phyloP scores from a whole-genome alignment of 2,797 vertebrate genomes.

The Falco concolor region DNA sequence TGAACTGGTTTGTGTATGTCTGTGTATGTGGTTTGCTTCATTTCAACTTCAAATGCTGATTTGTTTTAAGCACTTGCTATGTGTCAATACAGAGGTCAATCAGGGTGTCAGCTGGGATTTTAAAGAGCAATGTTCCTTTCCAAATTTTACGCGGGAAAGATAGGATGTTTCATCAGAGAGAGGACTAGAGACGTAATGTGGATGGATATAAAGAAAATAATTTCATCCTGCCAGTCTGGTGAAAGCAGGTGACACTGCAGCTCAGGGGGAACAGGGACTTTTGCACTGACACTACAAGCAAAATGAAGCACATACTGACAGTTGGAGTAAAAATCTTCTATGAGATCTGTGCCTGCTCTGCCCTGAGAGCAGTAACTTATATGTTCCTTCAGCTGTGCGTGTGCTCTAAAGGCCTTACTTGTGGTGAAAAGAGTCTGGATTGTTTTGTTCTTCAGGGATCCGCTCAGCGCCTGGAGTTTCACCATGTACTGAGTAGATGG shows the following conservation, averaged over 20 bases:
- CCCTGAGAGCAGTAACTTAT: not conserved
- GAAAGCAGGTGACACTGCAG: not conserved
- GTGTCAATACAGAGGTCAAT: not conserved
- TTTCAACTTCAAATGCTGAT: not conserved
- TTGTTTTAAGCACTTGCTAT: not conserved
- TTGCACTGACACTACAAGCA: not conserved
- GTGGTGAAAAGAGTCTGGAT: constrained; percentile 86
- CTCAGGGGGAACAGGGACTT: not conserved
- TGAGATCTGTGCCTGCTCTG: not conserved
- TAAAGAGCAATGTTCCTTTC: not conserved
- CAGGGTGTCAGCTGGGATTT: not conserved
- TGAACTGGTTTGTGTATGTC: not conserved
- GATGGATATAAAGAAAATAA: not conserved
- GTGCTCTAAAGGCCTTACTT: constrained; percentile 75
- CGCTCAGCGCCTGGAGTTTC: constrained; percentile 84
- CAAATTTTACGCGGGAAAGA: not conserved
- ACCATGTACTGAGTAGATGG: constrained; percentile 86
- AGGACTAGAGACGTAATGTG: not conserved
- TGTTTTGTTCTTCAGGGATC: constrained; percentile 83
- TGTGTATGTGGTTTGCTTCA: not conserved
- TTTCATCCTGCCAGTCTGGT: not conserved
- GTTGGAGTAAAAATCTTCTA: not conserved
- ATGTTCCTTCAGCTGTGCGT: not conserved
- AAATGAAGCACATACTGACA: not conserved
- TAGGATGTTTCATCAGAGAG: not conserved